These are phyloP conservation scores for Leptogaster cylindrica DNA, from an alignment of 2,888 invertebrate species.

Conservation along the genomic window DNA sequence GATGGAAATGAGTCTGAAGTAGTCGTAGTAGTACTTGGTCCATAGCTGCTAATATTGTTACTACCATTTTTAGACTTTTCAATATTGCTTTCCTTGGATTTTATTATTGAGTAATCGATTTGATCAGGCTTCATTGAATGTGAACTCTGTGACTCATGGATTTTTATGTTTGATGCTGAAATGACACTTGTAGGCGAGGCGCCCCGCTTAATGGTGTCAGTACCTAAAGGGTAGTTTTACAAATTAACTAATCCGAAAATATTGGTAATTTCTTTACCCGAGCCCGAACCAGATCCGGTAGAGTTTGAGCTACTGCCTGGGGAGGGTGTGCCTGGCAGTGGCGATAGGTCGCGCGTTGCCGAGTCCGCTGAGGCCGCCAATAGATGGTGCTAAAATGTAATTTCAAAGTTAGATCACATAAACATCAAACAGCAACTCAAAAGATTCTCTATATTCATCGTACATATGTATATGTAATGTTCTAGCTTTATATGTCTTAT, in stretches of 20 bases:
- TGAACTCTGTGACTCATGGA: slow-evolving; percentile 59
- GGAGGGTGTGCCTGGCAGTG: slow-evolving; percentile 76
- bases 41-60: slow-evolving; percentile 43
- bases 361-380: slow-evolving; percentile 67
- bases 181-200: slow-evolving; percentile 56
- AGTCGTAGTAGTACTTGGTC: slow-evolving; percentile 47
- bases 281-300: slow-evolving; percentile 80
- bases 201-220: slow-evolving; percentile 62
- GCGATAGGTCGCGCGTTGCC: slow-evolving; percentile 68
- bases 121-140: slow-evolving; percentile 56
- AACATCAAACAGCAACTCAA: too few relatives aligned
- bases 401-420: neutral
- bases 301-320: slow-evolving; percentile 86
- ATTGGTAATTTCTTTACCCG: slow-evolving; percentile 61
- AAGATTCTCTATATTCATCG: too few relatives aligned
- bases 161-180: slow-evolving; percentile 58
- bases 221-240: slow-evolving; percentile 53
- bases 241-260: neutral
- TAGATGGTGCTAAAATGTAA: slow-evolving; percentile 61
- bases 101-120: slow-evolving; percentile 37
- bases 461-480: too few relatives aligned
- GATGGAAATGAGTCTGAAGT: slow-evolving; percentile 43
- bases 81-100: slow-evolving; percentile 43
- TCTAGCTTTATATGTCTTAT: too few relatives aligned
- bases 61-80: slow-evolving; percentile 44